phyloP scores from a whole-genome alignment of 1,140 invertebrate genomes.

The Oreohelix idahoensis region DNA sequence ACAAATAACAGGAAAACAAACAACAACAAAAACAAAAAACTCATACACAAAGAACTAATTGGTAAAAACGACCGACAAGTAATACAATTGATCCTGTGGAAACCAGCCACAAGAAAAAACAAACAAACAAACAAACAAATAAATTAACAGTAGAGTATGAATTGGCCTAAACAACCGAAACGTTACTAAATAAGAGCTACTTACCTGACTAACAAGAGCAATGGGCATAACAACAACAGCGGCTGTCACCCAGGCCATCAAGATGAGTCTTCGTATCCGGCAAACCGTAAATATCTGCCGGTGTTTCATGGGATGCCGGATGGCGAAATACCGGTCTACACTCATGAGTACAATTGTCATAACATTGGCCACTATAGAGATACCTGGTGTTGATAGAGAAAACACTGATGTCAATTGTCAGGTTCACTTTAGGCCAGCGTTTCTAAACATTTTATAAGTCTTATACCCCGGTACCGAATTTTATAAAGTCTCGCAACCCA shows the following conservation, averaged over 20 bases:
- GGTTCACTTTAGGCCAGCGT: background rate
- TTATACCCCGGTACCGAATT: background rate
- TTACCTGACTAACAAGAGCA: constrained; percentile 49
- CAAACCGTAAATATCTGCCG: constrained; percentile 54
- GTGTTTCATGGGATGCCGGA: constrained; percentile 63
- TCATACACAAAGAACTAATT: no score
- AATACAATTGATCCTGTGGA: no score
- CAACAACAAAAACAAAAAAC: no score
- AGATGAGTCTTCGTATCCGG: constrained; percentile 50
- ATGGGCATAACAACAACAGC: constrained; percentile 60
- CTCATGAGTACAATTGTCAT: constrained; percentile 66
- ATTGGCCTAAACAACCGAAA: no score
- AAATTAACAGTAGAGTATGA: no score
- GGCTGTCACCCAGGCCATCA: constrained; percentile 58
- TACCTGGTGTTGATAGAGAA: no score
- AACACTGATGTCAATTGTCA: no score
- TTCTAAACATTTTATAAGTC: background rate
- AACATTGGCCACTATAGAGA: constrained; percentile 63
- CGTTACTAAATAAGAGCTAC: no score
- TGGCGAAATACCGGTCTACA: constrained; percentile 64
- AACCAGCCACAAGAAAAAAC: no score
- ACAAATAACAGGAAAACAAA: no score
- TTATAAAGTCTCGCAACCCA: background rate
- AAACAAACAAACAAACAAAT: no score
- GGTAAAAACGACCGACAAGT: no score